These are phyloP conservation scores for Coboldia fuscipes DNA, from an alignment of 1,140 invertebrate genomes.

Conservation along the genomic window DNA sequence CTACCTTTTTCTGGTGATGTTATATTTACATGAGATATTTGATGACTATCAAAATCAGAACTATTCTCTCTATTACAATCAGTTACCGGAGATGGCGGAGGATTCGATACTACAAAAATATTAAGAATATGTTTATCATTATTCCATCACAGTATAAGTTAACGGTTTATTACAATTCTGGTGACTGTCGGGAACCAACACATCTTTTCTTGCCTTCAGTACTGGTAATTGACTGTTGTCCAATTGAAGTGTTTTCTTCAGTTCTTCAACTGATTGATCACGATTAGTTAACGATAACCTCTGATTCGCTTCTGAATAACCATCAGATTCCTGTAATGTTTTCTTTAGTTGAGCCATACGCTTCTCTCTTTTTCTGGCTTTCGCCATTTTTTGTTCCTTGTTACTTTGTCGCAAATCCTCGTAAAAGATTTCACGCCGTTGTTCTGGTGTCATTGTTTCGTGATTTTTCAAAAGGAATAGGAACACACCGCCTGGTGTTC, in stretches of 20 bases:
- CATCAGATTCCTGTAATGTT: constrained; percentile 18
- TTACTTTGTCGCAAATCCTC: constrained; percentile 34
- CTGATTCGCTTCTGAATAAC: constrained; percentile 3
- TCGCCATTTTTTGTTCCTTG: constrained; percentile 29
- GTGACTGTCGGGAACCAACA: constrained; percentile 24
- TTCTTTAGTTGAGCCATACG: constrained; percentile 39
- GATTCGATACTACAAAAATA: constrained; percentile 32
- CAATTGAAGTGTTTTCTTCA: constrained; percentile 25
- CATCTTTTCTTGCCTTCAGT: constrained; percentile 29
- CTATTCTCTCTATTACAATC: constrained; percentile 41
- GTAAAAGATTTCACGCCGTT: constrained; percentile 47
- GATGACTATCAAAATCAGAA: constrained; percentile 32
- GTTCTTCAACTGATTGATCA: constrained; percentile 37
- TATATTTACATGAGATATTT: constrained; percentile 24
- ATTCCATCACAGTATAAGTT: neutral
- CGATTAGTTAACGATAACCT: constrained; percentile 13
- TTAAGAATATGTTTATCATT: neutral
- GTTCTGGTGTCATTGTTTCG: constrained; percentile 38
- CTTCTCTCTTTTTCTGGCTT: constrained; percentile 27
- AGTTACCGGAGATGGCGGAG: constrained; percentile 53
- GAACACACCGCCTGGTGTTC: constrained; percentile 67
- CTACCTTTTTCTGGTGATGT: constrained; percentile 11
- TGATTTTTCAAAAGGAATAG: constrained; percentile 60
- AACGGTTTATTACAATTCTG: constrained; percentile 13
- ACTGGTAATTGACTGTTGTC: constrained; percentile 32